Evolutionary conservation across 2,888 invertebrate genomes (phyloP).

Genomic region (Chrysotoxum bicinctum): DNA sequence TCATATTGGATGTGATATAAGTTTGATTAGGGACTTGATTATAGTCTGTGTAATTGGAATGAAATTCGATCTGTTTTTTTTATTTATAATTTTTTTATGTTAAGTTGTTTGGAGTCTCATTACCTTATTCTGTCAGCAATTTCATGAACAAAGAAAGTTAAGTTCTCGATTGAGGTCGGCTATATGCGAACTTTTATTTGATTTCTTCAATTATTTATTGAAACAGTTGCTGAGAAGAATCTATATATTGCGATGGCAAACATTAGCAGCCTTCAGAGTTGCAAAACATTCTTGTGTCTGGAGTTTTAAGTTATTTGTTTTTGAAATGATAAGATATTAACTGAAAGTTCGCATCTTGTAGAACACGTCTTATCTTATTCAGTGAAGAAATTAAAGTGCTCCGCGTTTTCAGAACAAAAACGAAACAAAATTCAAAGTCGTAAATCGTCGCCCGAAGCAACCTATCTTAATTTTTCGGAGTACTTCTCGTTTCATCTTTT

Average conservation of each 20-base stretch:
- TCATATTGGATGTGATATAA: slow-evolving; percentile 30
- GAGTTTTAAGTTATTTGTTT: not conserved
- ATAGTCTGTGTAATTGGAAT: slow-evolving; percentile 56
- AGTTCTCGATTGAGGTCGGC: not conserved
- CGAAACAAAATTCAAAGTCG: not conserved
- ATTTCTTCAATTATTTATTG: not conserved
- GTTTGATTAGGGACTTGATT: slow-evolving; percentile 29
- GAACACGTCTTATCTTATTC: not conserved
- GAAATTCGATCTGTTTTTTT: slow-evolving; percentile 20
- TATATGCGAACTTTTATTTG: not conserved
- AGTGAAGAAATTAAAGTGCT: not conserved
- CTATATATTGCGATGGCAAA: not conserved
- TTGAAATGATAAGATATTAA: not conserved
- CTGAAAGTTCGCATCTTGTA: not conserved
- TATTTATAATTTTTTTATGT: slow-evolving; percentile 16
- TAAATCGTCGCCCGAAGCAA: too few relatives aligned
- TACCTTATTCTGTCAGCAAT: not conserved
- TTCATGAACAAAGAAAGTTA: slow-evolving; percentile 1
- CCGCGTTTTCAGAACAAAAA: not conserved
- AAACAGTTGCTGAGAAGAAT: slow-evolving; percentile 1
- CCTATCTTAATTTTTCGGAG: too few relatives aligned
- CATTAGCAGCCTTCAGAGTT: not conserved
- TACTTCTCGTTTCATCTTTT: too few relatives aligned
- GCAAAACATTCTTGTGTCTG: not conserved
- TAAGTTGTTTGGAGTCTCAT: slow-evolving; percentile 38